A percentile compares a stretch with the other conserved stretches of the same genome.
These are phyloP conservation scores for Lingula anatina DNA, from an alignment of 2,888 invertebrate genomes.

Conservation along the genomic window DNA sequence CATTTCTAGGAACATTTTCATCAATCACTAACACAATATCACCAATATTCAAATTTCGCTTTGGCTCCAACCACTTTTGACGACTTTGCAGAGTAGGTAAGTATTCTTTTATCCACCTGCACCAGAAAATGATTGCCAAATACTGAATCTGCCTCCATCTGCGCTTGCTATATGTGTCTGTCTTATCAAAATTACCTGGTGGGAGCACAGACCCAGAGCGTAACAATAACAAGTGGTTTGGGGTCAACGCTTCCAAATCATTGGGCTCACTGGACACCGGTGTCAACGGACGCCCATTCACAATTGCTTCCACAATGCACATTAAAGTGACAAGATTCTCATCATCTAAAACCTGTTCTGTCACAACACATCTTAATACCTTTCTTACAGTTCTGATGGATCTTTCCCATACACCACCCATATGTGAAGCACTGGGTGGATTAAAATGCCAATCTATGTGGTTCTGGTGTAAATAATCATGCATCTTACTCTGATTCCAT, in stretches of 20 bases:
- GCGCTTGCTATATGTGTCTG: conserved; percentile 9
- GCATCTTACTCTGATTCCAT: conserved; percentile 1
- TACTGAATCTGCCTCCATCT: conserved; percentile 16
- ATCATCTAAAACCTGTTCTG: conserved; percentile 9
- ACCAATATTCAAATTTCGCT: neutral
- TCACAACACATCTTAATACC: conserved; percentile 7
- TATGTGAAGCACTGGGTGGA: conserved; percentile 13
- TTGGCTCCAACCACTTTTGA: conserved; percentile 6
- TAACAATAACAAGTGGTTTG: conserved; percentile 12
- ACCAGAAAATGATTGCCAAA: conserved; percentile 11
- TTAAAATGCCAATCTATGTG: conserved; percentile 13
- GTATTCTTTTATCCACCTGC: conserved; percentile 9
- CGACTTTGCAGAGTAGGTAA: conserved; percentile 7
- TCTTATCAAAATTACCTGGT: conserved; percentile 12
- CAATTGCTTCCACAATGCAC: conserved; percentile 12
- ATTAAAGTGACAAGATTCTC: conserved; percentile 12
- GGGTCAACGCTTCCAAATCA: conserved; percentile 11
- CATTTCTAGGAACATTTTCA: conserved; percentile 5
- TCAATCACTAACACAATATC: conserved; percentile 2
- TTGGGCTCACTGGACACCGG: conserved; percentile 3
- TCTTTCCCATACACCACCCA: conserved; percentile 16
- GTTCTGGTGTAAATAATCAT: conserved; percentile 6
- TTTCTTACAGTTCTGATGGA: conserved; percentile 10
- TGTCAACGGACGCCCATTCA: conserved; percentile 14
- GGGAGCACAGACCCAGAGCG: conserved; percentile 1